Evolutionary conservation across 2,113 vertebrate genomes (phyloP).

Genomic region (Hystrix cristata): DNA sequence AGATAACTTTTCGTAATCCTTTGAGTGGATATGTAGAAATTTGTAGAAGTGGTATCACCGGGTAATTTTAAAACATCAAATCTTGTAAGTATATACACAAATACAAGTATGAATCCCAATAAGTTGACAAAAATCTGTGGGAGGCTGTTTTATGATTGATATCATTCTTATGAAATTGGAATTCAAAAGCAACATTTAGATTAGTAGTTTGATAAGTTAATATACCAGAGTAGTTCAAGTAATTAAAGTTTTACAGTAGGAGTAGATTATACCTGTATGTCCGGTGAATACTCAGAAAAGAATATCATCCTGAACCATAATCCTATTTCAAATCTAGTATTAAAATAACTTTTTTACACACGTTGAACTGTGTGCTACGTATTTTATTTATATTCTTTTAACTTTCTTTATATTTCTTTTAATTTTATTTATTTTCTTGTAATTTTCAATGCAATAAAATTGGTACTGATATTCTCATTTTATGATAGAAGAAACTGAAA

Average conservation of each 20-base stretch:
- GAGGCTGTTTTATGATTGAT: not conserved
- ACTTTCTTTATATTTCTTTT: not conserved
- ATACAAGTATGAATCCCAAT: not conserved
- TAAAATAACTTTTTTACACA: not conserved
- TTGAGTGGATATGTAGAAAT: not conserved
- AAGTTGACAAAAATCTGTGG: not conserved
- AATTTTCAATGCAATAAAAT: not conserved
- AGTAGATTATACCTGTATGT: slow-evolving; percentile 11
- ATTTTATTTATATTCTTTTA: slow-evolving; percentile 29
- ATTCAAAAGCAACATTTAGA: slow-evolving; percentile 50
- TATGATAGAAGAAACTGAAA: not conserved
- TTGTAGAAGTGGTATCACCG: slow-evolving; percentile 11
- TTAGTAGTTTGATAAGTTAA: slow-evolving; percentile 11
- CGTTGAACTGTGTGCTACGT: not conserved
- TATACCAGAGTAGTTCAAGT: not conserved
- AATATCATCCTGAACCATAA: not conserved
- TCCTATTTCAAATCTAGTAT: not conserved
- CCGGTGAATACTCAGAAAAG: not conserved
- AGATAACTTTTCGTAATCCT: not conserved
- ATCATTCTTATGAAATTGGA: slow-evolving; percentile 40
- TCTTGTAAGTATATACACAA: not conserved
- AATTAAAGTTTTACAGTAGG: slow-evolving; percentile 36
- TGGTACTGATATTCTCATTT: slow-evolving; percentile 31
- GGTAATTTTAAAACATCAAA: not conserved
- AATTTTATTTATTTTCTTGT: not conserved